Evolutionary conservation across 2,888 invertebrate genomes (phyloP), one percentile per base, ranked within the genome.

Genomic region (Lottia gigantea): DNA sequence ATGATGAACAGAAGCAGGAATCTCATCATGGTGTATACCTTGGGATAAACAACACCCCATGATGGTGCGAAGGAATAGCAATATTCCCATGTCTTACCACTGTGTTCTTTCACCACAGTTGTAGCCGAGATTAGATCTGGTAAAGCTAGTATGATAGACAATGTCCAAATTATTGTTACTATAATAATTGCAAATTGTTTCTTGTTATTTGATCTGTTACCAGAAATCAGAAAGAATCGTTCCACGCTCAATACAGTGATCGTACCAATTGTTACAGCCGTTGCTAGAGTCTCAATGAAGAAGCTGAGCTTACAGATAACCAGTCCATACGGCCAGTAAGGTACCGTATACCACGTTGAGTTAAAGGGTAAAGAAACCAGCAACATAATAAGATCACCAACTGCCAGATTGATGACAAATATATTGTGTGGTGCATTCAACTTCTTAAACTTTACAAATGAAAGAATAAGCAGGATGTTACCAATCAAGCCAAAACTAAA

Each of bases 311-410:
- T 78, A 65, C 80, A 80, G 40, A 78, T 45, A 0, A 68, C 40
- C n/a, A 75, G 72, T 12, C 80, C 80, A 67, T 74, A 80, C n/a
- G 75, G 75, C 80, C 80, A 80, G n/a, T 66, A 67, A 0, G 72
- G 62, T 49, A 79, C 49, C 4, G 76, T 74, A 71, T 76, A 80
- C 68, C 76, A 73, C 16, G 75, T 70, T n/a, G 76, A 76, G 46
- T 76, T 75, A 70, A 80, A 79, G 11, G 80, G 78, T 70, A 80
- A 71, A 1, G 76, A 74, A 16, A 77, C 66, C 2, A 71, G 49
- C 16, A 80, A 61, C 70, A 78, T 78, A 25, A 80, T 46, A 1
- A 79, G 64, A 61, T 80, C 78, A 12, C 78, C 78, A 12, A 74
- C 73, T 6, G 78, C 78, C 69, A 80, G 67, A 68, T 78, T 80